phyloP scores from a whole-genome alignment of 2,888 invertebrate species.

The Tigriopus californicus region DNA sequence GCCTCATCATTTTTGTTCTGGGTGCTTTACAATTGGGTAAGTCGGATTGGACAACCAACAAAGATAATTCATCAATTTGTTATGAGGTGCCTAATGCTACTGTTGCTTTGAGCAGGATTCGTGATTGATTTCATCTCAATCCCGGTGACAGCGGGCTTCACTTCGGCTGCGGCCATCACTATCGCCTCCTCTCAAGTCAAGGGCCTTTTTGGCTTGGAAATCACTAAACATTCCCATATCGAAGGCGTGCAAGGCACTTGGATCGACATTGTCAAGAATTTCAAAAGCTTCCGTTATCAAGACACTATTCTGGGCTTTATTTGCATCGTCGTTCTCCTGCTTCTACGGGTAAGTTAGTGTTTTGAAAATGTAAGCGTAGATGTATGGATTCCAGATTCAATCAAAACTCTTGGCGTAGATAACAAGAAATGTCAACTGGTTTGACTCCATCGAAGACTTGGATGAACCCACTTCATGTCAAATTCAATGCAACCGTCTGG shows the following conservation, averaged over 20 bases:
- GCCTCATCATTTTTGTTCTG: constrained; percentile 22
- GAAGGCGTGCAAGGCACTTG: constrained; percentile 47
- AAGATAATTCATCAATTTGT: too few relatives aligned
- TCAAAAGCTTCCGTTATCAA: constrained; percentile 43
- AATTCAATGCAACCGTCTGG: too few relatives aligned
- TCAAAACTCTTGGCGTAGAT: background rate
- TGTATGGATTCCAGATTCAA: too few relatives aligned
- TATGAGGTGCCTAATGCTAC: too few relatives aligned
- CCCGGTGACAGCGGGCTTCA: constrained; percentile 67
- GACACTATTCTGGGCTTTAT: constrained; percentile 50
- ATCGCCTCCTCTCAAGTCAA: constrained; percentile 63
- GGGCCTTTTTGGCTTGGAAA: constrained; percentile 42
- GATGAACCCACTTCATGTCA: too few relatives aligned
- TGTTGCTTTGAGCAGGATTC: too few relatives aligned
- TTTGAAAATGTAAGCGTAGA: too few relatives aligned
- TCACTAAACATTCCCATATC: constrained; percentile 26
- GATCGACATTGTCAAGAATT: constrained; percentile 43
- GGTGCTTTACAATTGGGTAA: constrained; percentile 23
- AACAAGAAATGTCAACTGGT: background rate
- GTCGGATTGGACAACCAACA: background rate
- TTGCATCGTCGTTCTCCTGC: constrained; percentile 50
- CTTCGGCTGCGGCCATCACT: constrained; percentile 62
- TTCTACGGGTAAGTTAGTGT: constrained; percentile 49
- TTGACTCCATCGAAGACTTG: background rate
- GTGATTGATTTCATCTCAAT: constrained; percentile 65